Evolutionary conservation across 2,113 vertebrate genomes (phyloP).

Genomic region (Scytalopus superciliaris): DNA sequence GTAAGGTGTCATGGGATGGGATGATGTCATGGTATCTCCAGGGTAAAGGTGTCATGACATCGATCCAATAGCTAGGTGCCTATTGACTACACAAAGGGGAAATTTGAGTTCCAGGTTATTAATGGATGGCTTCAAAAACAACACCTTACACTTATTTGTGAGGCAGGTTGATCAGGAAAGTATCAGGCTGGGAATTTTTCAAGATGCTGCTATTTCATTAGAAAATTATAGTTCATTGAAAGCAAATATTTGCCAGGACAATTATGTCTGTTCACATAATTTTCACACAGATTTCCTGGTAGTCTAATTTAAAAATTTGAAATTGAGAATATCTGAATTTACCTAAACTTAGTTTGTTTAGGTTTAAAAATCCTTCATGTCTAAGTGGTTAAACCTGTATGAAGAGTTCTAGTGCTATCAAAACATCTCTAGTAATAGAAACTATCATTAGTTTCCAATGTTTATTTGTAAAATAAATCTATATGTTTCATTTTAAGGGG

Average conservation of each 20-base stretch:
- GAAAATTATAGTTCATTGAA: neutral
- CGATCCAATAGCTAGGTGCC: neutral
- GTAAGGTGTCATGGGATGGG: neutral
- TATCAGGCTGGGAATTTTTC: neutral
- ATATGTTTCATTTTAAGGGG: neutral
- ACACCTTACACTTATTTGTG: neutral
- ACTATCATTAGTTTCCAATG: neutral
- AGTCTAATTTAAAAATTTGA: too few species aligned
- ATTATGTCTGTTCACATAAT: accelerated
- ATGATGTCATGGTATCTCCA: neutral
- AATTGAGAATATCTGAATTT: too few species aligned
- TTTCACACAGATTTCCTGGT: neutral
- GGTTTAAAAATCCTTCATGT: neutral
- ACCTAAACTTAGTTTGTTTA: neutral
- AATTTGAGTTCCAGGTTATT: neutral
- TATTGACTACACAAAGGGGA: neutral
- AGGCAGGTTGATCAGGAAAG: neutral
- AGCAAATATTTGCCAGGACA: neutral
- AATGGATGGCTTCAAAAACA: neutral
- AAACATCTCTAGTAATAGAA: neutral
- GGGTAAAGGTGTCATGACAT: accelerated
- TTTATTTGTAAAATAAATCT: neutral
- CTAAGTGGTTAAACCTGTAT: neutral
- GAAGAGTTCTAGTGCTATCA: neutral
- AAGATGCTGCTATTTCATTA: neutral